phyloP scores from a whole-genome alignment of 2,888 invertebrate species.

The Orchestes rusci region DNA sequence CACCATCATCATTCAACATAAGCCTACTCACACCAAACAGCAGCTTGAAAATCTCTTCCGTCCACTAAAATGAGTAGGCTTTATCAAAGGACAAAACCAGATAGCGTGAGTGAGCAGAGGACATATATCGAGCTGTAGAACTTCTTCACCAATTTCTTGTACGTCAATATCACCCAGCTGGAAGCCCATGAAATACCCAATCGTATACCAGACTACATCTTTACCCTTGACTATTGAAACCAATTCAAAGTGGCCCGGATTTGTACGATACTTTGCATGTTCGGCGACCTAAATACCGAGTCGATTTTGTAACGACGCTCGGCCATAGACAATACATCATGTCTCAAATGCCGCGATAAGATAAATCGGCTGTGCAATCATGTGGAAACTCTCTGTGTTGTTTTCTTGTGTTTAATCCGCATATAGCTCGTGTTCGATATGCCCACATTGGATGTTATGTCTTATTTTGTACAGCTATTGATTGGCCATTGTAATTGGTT shows the following conservation, averaged over 20 bases:
- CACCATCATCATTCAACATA: no score
- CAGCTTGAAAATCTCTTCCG: no score
- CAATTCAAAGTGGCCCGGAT: slow-evolving; percentile 17
- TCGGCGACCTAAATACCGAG: slow-evolving; percentile 41
- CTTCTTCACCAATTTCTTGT: no score
- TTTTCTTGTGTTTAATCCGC: slow-evolving; percentile 17
- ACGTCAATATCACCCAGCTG: no score
- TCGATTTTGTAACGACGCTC: slow-evolving; percentile 41
- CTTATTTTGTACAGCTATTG: slow-evolving; percentile 11
- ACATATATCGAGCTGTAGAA: no score
- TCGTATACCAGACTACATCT: no score
- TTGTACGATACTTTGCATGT: slow-evolving; percentile 17
- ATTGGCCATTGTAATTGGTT: no score
- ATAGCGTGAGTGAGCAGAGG: no score
- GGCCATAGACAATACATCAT: slow-evolving; percentile 45
- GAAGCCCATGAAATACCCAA: no score
- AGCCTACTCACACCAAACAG: no score
- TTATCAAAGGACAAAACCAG: no score
- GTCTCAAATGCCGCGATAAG: slow-evolving; percentile 39
- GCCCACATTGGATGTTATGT: slow-evolving; percentile 20
- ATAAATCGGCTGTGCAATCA: slow-evolving; percentile 43
- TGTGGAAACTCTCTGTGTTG: slow-evolving; percentile 36
- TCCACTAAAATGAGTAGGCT: no score
- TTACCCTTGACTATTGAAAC: slow-evolving; percentile 17
- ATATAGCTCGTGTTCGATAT: slow-evolving; percentile 13